Percentiles rank a stretch among this genome's conserved stretches.
phyloP scores from a whole-genome alignment of 1,140 invertebrate species.

The Brachionus plicatilis region DNA sequence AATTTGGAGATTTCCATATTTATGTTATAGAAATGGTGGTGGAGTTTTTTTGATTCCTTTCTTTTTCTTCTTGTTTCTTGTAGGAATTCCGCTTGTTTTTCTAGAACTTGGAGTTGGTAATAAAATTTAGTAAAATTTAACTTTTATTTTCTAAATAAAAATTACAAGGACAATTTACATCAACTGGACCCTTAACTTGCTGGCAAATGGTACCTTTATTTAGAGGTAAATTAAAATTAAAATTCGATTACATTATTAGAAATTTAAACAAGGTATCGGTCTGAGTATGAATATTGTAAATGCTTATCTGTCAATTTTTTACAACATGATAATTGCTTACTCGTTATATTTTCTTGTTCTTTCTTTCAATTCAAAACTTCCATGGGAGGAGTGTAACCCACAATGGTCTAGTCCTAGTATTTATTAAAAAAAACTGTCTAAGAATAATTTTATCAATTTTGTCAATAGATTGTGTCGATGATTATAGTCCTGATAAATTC shows the following conservation, averaged over 20 bases:
- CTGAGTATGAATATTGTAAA: slow-evolving; percentile 40
- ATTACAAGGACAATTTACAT: slow-evolving; percentile 53
- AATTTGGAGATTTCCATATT: slow-evolving; percentile 58
- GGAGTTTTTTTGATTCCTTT: slow-evolving; percentile 51
- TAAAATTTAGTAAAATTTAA: slow-evolving; percentile 41
- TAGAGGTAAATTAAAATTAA: slow-evolving; percentile 49
- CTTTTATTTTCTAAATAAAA: background rate
- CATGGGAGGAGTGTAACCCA: slow-evolving; percentile 78
- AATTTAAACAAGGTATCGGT: slow-evolving; percentile 44
- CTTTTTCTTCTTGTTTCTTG: slow-evolving; percentile 46
- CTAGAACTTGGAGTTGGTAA: slow-evolving; percentile 47
- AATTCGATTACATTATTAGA: background rate
- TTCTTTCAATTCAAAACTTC: slow-evolving; percentile 69
- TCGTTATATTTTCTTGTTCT: slow-evolving; percentile 83
- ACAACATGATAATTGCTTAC: slow-evolving; percentile 89
- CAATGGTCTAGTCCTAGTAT: slow-evolving; percentile 60
- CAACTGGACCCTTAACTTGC: slow-evolving; percentile 53
- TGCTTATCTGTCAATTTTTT: slow-evolving; percentile 58
- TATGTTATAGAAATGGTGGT: slow-evolving; percentile 57
- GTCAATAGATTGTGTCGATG: slow-evolving; percentile 29
- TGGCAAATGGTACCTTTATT: slow-evolving; percentile 70
- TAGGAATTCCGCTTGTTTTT: slow-evolving; percentile 47
- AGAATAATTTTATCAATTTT: background rate
- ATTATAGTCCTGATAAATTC: slow-evolving; percentile 36
- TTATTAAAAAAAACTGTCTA: slow-evolving; percentile 53